Conservation (phyloP, 2,797 vertebrate species). For the Ptychadena robeensis region DNA sequence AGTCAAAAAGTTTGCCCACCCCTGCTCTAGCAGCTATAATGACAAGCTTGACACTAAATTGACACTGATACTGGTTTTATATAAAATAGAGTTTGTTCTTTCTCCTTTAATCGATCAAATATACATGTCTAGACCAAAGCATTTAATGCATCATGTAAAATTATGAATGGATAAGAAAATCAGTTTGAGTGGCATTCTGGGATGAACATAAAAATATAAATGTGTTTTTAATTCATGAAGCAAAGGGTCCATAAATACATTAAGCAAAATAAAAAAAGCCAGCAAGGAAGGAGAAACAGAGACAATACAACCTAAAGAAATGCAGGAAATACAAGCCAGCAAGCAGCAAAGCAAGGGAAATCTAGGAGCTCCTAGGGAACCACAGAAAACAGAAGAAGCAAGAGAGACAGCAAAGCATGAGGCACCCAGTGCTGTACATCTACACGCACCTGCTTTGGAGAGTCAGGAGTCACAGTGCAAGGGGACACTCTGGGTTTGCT, state of each 20-base stretch:
- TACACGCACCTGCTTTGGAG: constrained; percentile 87
- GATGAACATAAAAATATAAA: not conserved
- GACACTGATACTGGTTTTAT: too few species aligned
- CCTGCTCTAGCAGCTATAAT: not conserved
- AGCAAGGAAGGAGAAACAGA: not conserved
- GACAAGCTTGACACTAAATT: not conserved
- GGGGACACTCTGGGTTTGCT: constrained; percentile 84
- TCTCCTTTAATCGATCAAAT: not conserved
- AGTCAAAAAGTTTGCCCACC: too few species aligned
- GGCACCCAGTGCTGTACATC: constrained; percentile 64
- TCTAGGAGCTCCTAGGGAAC: constrained; percentile 5
- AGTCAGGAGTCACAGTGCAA: constrained; percentile 75
- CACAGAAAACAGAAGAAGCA: constrained; percentile 10
- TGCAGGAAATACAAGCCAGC: not conserved
- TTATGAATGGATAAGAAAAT: not conserved
- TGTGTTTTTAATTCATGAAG: not conserved
- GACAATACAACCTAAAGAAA: not conserved
- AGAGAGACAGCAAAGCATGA: constrained; percentile 59
- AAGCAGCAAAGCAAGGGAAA: constrained; percentile 11
- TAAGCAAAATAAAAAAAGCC: not conserved
- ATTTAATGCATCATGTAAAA: not conserved
- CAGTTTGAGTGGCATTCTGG: not conserved
- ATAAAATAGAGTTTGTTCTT: not conserved
- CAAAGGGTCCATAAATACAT: not conserved
- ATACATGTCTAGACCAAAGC: not conserved